phyloP scores from a whole-genome alignment of 2,113 vertebrate genomes.

The Paramisgurnus dabryanus region DNA sequence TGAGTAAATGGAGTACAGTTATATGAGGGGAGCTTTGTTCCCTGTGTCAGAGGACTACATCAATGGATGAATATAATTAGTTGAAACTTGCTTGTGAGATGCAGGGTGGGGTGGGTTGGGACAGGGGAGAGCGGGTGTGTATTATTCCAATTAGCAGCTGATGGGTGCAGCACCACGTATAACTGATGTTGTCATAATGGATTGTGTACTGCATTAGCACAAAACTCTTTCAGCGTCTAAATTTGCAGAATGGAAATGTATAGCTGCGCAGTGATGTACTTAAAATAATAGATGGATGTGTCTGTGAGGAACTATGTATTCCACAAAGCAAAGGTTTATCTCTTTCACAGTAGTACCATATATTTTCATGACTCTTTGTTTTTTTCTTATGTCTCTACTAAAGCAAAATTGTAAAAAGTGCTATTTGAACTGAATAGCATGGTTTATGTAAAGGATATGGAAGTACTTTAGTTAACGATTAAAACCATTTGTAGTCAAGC shows the following conservation, averaged over 20 bases:
- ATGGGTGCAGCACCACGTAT: slow-evolving; percentile 22
- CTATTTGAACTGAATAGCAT: no score
- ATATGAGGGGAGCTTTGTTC: slow-evolving; percentile 45
- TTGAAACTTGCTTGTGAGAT: slow-evolving; percentile 39
- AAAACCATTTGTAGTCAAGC: no score
- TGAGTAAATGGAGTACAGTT: slow-evolving; percentile 55
- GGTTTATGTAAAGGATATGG: no score
- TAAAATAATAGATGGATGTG: background rate
- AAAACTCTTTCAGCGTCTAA: slow-evolving; percentile 3
- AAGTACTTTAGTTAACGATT: no score
- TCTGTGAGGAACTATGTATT: no score
- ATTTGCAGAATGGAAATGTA: slow-evolving; percentile 15
- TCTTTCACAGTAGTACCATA: no score
- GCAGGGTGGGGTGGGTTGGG: background rate
- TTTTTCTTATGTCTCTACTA: no score
- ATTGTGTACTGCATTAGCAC: slow-evolving; percentile 50
- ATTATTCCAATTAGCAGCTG: slow-evolving; percentile 40
- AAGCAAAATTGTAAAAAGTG: no score
- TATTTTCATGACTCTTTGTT: no score
- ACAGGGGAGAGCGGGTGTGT: slow-evolving; percentile 6
- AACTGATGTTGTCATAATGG: slow-evolving; percentile 46
- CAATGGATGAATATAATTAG: slow-evolving; percentile 44
- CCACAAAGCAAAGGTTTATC: no score
- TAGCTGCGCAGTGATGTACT: background rate
- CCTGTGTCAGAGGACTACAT: slow-evolving; percentile 38